Percentiles rank a stretch among this genome's conserved stretches.
Conservation (phyloP, 35 echinoderm and acorn worm genomes). For the Holothuria glaberrima region DNA sequence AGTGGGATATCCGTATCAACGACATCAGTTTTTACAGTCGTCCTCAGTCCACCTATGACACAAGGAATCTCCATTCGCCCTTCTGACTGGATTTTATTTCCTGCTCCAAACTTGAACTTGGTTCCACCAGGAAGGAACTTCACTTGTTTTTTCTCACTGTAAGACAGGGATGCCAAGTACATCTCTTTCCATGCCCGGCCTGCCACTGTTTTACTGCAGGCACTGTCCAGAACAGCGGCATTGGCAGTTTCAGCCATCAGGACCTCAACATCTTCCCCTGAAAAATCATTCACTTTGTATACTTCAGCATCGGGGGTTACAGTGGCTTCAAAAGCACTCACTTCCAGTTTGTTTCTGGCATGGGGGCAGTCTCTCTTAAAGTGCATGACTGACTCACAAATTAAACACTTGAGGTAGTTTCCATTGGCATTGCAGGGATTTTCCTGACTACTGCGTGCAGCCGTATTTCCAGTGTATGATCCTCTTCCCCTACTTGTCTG, state of each 20-base stretch:
- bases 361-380: conserved; percentile 5
- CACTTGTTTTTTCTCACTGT: conserved; percentile 37
- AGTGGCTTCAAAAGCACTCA: neutral
- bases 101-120: conserved; percentile 54
- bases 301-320: neutral
- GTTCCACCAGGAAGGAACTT: conserved; percentile 40
- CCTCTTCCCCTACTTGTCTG: neutral
- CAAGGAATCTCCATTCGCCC: conserved; percentile 40
- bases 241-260: conserved; percentile 11
- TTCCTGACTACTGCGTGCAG: neutral
- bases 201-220: neutral
- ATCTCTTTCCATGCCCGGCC: conserved; percentile 2
- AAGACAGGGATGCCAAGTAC: neutral
- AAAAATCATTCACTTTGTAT: conserved; percentile 37
- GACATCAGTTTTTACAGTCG: conserved; percentile 36
- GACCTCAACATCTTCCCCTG: neutral
- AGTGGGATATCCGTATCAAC: conserved; percentile 63
- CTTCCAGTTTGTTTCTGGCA: neutral
- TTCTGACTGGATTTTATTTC: conserved; percentile 19
- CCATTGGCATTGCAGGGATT: neutral
- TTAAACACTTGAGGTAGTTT: neutral
- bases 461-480: neutral
- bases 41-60: conserved; percentile 47
- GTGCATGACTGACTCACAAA: conserved; percentile 33
- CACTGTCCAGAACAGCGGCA: conserved; percentile 32